phyloP scores from a whole-genome alignment of 1,140 invertebrate species.

The Metopolophium dirhodum region DNA sequence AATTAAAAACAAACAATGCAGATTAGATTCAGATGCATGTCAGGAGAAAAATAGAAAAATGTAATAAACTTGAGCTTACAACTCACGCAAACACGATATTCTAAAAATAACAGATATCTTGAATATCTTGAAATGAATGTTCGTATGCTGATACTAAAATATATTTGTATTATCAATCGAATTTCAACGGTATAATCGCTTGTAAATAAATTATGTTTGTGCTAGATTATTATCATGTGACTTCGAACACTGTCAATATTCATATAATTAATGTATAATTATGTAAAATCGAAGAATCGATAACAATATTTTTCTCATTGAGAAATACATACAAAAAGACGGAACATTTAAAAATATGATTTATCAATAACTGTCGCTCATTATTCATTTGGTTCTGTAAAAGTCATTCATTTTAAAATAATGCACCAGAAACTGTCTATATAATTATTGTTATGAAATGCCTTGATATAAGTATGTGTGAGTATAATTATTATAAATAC shows the following conservation, averaged over 20 bases:
- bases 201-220: neutral
- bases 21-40: slow-evolving; percentile 19
- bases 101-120: neutral
- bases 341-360: neutral
- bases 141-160: neutral
- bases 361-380: neutral
- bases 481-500: neutral
- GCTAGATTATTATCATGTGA: neutral
- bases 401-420: neutral
- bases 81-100: neutral
- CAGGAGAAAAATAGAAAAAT: neutral
- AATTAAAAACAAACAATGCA: slow-evolving; percentile 27
- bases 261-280: too few species aligned
- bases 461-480: neutral
- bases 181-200: neutral
- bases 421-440: too few species aligned
- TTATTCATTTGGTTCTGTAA: neutral
- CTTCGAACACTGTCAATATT: neutral
- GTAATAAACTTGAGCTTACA: neutral
- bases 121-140: neutral
- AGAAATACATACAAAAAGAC: neutral
- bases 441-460: neutral
- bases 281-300: too few species aligned
- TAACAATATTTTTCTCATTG: neutral
- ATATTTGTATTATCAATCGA: neutral